A percentile compares a stretch with the other conserved stretches of the same genome.
Evolutionary conservation across 1,140 invertebrate species (phyloP).

Genomic region (Lutraria rhynchaena): DNA sequence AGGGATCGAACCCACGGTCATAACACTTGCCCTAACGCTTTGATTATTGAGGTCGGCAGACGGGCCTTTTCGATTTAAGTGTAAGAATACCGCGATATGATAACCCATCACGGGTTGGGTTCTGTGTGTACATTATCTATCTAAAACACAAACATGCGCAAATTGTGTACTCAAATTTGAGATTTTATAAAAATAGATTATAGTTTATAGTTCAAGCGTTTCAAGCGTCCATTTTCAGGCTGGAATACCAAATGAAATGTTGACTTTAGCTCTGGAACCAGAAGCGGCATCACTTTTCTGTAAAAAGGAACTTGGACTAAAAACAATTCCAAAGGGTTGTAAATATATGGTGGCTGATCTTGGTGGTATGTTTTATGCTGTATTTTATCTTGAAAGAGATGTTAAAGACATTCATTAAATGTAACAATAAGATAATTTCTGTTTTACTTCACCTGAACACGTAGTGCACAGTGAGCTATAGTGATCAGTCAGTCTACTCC

Average conservation of each 20-base stretch:
- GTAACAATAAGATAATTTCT: too few relatives aligned
- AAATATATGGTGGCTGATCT: slow-evolving; percentile 32
- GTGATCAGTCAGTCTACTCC: too few relatives aligned
- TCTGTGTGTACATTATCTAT: not conserved
- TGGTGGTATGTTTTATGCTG: slow-evolving; percentile 24
- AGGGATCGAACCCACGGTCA: too few relatives aligned
- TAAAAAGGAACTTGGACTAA: not conserved
- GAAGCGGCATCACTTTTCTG: slow-evolving; percentile 45
- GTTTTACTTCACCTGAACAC: too few relatives aligned
- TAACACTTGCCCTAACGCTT: too few relatives aligned
- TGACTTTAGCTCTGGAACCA: slow-evolving; percentile 42
- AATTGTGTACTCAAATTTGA: not conserved
- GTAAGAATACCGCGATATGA: too few relatives aligned
- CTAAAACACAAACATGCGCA: not conserved
- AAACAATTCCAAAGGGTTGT: not conserved
- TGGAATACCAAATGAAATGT: slow-evolving; percentile 28
- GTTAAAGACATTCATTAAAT: too few relatives aligned
- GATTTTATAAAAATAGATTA: not conserved
- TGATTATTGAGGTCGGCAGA: too few relatives aligned
- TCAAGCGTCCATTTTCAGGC: slow-evolving; percentile 27
- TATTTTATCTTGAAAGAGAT: too few relatives aligned
- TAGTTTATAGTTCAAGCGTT: not conserved
- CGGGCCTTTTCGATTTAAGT: too few relatives aligned
- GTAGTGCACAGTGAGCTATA: too few relatives aligned
- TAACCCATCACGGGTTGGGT: too few relatives aligned